phyloP scores from a whole-genome alignment of 2,888 invertebrate species.

The Noctua comes region DNA sequence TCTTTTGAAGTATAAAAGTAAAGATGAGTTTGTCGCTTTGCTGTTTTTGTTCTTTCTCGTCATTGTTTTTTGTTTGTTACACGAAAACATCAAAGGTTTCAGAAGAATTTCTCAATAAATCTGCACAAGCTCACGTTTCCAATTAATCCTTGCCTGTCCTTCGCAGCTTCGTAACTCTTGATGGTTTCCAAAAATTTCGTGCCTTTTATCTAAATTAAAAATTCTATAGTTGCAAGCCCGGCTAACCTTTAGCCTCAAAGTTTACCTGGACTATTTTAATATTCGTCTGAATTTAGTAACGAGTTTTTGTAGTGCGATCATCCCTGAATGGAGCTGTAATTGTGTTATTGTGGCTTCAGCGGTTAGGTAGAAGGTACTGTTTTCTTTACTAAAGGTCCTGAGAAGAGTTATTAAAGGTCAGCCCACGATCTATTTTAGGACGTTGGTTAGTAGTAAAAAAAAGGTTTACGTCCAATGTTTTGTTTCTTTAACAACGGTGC shows the following conservation, averaged over 20 bases:
- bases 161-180: slow-evolving; percentile 48
- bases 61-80: slow-evolving; percentile 28
- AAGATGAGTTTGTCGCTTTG: slow-evolving; percentile 16
- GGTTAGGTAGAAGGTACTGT: not conserved
- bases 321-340: slow-evolving; percentile 20
- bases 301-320: slow-evolving; percentile 35
- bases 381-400: slow-evolving; percentile 4
- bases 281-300: slow-evolving; percentile 52
- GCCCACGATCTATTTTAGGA: slow-evolving; percentile 9
- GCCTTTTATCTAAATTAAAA: slow-evolving; percentile 73
- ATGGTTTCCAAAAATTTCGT: slow-evolving; percentile 53
- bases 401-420: slow-evolving; percentile 7
- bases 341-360: slow-evolving; percentile 19
- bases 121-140: slow-evolving; percentile 58
- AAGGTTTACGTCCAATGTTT: slow-evolving; percentile 30
- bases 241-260: slow-evolving; percentile 47
- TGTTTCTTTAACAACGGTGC: slow-evolving; percentile 35
- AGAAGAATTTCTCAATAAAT: slow-evolving; percentile 28
- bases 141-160: slow-evolving; percentile 63
- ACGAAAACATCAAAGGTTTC: slow-evolving; percentile 18
- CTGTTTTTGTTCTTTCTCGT: slow-evolving; percentile 13
- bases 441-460: slow-evolving; percentile 25
- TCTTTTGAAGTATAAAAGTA: slow-evolving; percentile 36
- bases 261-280: slow-evolving; percentile 53
- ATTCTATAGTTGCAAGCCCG: slow-evolving; percentile 52